Evolutionary conservation across 2,888 invertebrate species (phyloP).

Genomic region (Polydesmus complanatus): DNA sequence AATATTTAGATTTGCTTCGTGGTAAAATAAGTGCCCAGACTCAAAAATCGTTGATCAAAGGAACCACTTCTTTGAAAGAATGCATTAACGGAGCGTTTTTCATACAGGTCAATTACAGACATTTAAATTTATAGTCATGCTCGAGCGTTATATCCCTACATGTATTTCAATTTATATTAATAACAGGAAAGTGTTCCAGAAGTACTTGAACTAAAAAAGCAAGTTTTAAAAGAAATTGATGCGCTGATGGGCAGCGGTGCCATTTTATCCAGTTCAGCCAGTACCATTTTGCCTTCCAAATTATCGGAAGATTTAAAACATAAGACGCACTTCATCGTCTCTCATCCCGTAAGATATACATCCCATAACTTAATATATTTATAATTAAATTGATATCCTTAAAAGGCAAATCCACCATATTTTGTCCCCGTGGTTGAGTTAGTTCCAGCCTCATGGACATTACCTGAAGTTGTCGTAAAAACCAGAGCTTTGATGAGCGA

Average conservation of each 20-base stretch:
- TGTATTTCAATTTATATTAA: conserved; percentile 4
- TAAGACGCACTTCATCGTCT: conserved; percentile 55
- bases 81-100: conserved; percentile 61
- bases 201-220: conserved; percentile 64
- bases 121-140: not conserved
- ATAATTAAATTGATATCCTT: not conserved
- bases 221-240: conserved; percentile 65
- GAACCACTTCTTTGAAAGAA: conserved; percentile 53
- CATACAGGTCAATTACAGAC: conserved; percentile 35
- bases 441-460: conserved; percentile 88
- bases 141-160: not conserved
- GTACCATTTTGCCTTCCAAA: conserved; percentile 75
- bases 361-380: conserved; percentile 3
- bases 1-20: conserved; percentile 42
- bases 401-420: conserved; percentile 81
- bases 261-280: conserved; percentile 84
- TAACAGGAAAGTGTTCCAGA: conserved; percentile 91
- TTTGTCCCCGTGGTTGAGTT: conserved; percentile 89
- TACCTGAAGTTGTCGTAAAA: conserved; percentile 53
- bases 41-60: conserved; percentile 63
- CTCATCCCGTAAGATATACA: conserved; percentile 55
- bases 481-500: conserved; percentile 66
- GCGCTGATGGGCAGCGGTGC: conserved; percentile 46
- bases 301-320: conserved; percentile 70
- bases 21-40: conserved; percentile 56